Evolutionary conservation across 2,888 invertebrate genomes (phyloP).

Genomic region (Herminia tarsipennalis): DNA sequence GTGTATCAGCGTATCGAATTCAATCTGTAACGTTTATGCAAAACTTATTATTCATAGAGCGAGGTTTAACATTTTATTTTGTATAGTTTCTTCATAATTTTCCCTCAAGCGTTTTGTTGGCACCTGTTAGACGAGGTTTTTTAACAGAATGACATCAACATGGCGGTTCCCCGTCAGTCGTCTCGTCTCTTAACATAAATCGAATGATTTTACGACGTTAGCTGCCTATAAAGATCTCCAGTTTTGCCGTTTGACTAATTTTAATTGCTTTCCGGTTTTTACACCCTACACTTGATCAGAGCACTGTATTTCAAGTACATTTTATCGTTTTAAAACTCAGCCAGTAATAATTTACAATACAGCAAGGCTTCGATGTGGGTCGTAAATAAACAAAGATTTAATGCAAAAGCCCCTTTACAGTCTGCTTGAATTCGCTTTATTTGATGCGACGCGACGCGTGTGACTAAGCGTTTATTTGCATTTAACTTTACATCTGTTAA

Average conservation of each 20-base stretch:
- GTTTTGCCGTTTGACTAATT: slow-evolving; percentile 76
- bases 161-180: slow-evolving; percentile 43
- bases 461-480: slow-evolving; percentile 52
- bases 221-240: slow-evolving; percentile 66
- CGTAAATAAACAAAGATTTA: slow-evolving; percentile 73
- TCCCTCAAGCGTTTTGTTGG: slow-evolving; percentile 27
- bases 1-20: slow-evolving; percentile 37
- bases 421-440: slow-evolving; percentile 62
- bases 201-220: slow-evolving; percentile 67
- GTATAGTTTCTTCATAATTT: slow-evolving; percentile 39
- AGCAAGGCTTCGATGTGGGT: slow-evolving; percentile 58
- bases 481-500: slow-evolving; percentile 29
- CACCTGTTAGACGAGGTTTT: slow-evolving; percentile 37
- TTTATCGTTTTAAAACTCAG: slow-evolving; percentile 70
- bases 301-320: slow-evolving; percentile 65
- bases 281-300: slow-evolving; percentile 60
- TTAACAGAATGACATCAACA: slow-evolving; percentile 50
- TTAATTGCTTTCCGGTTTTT: slow-evolving; percentile 74
- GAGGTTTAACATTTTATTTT: slow-evolving; percentile 21
- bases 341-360: slow-evolving; percentile 70
- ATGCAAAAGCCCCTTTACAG: slow-evolving; percentile 61
- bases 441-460: slow-evolving; percentile 44
- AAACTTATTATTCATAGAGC: slow-evolving; percentile 36
- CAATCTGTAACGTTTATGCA: slow-evolving; percentile 38
- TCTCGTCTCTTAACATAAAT: slow-evolving; percentile 67